Evolutionary conservation across 2,113 vertebrate genomes (phyloP).

Genomic region (Patagioenas fasciata): DNA sequence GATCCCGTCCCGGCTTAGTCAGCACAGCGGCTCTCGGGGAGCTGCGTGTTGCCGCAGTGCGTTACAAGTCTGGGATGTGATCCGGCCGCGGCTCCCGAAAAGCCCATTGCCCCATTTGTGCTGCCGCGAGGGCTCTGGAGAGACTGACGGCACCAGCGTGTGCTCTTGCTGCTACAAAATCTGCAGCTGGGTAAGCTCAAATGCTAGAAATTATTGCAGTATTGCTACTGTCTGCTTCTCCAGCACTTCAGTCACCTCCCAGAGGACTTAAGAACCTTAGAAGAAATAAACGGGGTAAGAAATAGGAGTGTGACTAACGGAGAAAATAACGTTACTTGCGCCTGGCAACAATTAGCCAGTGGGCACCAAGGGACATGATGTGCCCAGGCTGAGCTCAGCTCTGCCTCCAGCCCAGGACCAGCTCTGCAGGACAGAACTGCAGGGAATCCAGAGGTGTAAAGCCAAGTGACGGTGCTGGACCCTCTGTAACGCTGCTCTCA

Average conservation of each 20-base stretch:
- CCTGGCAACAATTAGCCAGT: neutral
- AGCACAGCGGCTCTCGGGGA: neutral
- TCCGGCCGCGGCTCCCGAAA: neutral
- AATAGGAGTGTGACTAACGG: neutral
- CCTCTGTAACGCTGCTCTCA: neutral
- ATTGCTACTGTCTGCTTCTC: neutral
- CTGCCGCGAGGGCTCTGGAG: neutral
- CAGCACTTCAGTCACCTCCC: neutral
- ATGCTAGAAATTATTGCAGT: neutral
- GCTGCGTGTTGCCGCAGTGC: neutral
- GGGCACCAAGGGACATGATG: neutral
- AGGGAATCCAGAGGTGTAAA: neutral
- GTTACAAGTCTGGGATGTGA: neutral
- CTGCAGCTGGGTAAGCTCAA: neutral
- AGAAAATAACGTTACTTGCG: neutral
- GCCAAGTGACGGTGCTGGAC: neutral
- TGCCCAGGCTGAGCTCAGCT: neutral
- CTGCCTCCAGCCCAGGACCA: neutral
- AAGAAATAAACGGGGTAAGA: neutral
- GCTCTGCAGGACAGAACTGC: neutral
- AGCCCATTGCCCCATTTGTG: neutral
- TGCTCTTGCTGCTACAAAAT: neutral
- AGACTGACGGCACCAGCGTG: rapidly evolving
- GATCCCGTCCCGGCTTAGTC: neutral
- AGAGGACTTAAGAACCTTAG: neutral